These are phyloP conservation scores for Noctua janthe DNA, from an alignment of 2,888 invertebrate genomes.

Conservation along the genomic window DNA sequence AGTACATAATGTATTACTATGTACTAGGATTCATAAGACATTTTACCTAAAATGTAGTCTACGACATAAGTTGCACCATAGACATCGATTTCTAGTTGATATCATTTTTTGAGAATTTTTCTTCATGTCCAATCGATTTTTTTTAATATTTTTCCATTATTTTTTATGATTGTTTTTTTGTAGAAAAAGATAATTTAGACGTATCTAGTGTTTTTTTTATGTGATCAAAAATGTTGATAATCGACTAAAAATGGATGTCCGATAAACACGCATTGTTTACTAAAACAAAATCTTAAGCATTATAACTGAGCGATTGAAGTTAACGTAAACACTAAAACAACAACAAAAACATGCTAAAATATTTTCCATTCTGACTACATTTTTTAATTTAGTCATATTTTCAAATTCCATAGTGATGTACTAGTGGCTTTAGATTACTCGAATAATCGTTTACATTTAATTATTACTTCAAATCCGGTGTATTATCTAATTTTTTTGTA, in stretches of 20 bases:
- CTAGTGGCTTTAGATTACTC: constrained; percentile 25
- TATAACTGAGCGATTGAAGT: constrained; percentile 53
- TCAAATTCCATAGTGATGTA: constrained; percentile 29
- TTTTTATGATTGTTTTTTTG: not conserved
- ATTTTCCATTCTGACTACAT: constrained; percentile 25
- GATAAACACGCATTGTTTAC: constrained; percentile 28
- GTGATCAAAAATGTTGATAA: not conserved
- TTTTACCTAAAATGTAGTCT: constrained; percentile 68
- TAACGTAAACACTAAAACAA: constrained; percentile 20
- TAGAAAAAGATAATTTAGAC: too few relatives aligned
- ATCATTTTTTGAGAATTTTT: not conserved
- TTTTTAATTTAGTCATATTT: constrained; percentile 5
- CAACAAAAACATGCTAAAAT: constrained; percentile 10
- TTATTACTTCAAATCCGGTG: not conserved
- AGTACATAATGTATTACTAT: constrained; percentile 60
- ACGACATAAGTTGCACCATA: constrained; percentile 43
- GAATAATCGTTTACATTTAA: not conserved
- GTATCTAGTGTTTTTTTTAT: not conserved
- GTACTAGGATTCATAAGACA: constrained; percentile 77
- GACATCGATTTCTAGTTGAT: constrained; percentile 27
- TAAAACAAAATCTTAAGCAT: constrained; percentile 56
- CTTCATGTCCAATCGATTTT: not conserved
- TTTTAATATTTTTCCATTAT: not conserved
- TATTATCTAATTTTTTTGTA: not conserved
- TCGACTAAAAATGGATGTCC: constrained; percentile 28